Conservation (phyloP, 1,140 invertebrate species). For the Drosophila pseudoobscura region DNA sequence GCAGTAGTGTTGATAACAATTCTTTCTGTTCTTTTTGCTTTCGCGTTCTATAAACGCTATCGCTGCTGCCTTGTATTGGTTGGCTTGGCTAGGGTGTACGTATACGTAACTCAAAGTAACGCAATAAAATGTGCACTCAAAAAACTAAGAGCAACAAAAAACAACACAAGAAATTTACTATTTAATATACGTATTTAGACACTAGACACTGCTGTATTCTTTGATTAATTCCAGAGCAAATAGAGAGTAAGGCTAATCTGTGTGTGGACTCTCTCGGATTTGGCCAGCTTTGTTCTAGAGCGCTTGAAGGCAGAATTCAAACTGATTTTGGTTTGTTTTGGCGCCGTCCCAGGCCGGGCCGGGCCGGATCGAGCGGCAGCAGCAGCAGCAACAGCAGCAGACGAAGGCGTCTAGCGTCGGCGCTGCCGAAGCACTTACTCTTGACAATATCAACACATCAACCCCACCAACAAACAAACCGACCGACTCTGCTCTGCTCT, state of each 20-base stretch:
- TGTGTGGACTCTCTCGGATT: neutral
- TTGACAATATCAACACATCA: slow-evolving; percentile 4
- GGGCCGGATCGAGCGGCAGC: neutral
- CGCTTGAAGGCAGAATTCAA: slow-evolving; percentile 78
- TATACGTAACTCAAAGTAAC: slow-evolving; percentile 7
- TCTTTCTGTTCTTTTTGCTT: neutral
- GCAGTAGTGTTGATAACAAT: neutral
- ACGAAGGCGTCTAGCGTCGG: slow-evolving; percentile 16
- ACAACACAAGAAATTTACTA: slow-evolving; percentile 10
- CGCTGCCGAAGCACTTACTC: slow-evolving; percentile 11
- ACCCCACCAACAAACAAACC: neutral
- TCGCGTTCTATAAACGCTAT: neutral
- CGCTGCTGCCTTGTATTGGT: too few species aligned
- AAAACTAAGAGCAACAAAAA: neutral
- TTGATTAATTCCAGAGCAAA: slow-evolving; percentile 32
- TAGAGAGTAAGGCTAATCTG: slow-evolving; percentile 8
- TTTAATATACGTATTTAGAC: slow-evolving; percentile 7
- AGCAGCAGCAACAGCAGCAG: slow-evolving; percentile 5
- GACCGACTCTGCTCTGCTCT: too few species aligned
- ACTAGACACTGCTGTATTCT: too few species aligned
- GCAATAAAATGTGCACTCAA: slow-evolving; percentile 7
- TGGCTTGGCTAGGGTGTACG: too few species aligned
- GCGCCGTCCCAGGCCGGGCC: slow-evolving; percentile 15
- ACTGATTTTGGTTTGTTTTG: slow-evolving; percentile 74
- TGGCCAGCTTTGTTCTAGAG: slow-evolving; percentile 57